Base-by-base conservation (phyloP, 2,113 vertebrate genomes). In the Chascanopsetta lugubris region DNA sequence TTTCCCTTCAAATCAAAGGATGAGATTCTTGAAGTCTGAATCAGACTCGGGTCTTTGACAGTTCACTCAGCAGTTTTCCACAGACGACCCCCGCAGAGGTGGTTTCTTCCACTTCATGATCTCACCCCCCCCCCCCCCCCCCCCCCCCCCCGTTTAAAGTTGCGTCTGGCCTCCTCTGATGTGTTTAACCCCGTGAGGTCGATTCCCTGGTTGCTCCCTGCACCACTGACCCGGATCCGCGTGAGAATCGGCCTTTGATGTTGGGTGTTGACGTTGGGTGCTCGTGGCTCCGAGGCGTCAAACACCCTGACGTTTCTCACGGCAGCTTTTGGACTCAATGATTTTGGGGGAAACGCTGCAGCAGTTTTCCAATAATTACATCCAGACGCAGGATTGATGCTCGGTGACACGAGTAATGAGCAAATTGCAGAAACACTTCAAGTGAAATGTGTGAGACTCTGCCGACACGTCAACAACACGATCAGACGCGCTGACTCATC, bases 101-200 rank as follows among this genome's bases (percentile, higher is more conserved):
- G 79, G 72, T 90, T 87, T 90, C 80, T 88, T 90, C 88, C 85
- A 86, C 66, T 53, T 72, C 72, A 87, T 88, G 85, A 90, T 78
- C 82, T 90, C 88, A 90, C 77, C 69, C 18, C 78, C 18, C n/a
- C n/a, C n/a, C n/a, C n/a, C n/a, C n/a, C n/a, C n/a, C n/a, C n/a
- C n/a, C n/a, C n/a, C n/a, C n/a, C n/a, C n/a, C n/a, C n/a, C n/a
- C n/a, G n/a, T 55, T 76, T 78, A 58, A 72, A 61, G 73, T 65
- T 62, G 70, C 30, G 73, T 65, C 65, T 82, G 53, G 82, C 63
- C 43, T 78, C 60, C 20, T 55, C 69, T 80, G 65, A 75, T 84
- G 66, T 69, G 77, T 70, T 70, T 86, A 79, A 82, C 78, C 62
- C 2, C 62, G 43, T 57, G 69, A 69, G 58, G 53, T 67, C 12